Evolutionary conservation across 2,113 vertebrate genomes (phyloP), one percentile per base, ranked within the genome.

Genomic region (Pseudolaguvia tuberculata): DNA sequence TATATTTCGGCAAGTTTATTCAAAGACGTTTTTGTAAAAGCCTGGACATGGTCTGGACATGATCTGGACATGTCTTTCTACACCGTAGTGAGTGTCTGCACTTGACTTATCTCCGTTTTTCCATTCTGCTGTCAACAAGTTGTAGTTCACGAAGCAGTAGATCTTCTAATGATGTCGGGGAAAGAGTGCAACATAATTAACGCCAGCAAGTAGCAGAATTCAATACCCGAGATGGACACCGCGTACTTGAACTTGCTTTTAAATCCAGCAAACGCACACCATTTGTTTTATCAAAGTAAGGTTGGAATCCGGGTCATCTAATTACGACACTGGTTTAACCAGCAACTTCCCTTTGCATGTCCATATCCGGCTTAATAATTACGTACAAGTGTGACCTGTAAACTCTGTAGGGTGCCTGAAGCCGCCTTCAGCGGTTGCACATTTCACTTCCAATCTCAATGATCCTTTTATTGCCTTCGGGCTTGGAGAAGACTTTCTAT

Each of bases 111-210:
- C 5, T 42, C 39, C 6, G 47, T 62, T 18, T 21, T 78, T 78
- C 47, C 63, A 2, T 27, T 72, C 73, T 57, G 61, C 73, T 75
- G 76, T 78, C 79, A 78, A 72, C 55, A 72, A 57, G 52, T 39
- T 75, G 59, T 50, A 57, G 45, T 45, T 78, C 61, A 69, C 17
- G 21, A 42, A 62, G 48, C 68, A 72, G 21, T 72, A 63, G 78
- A 76, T 42, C 68, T 72, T 75, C 35, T 71, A 66, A 78, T 77
- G 42, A 35, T 45, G 27, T 52, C 48, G 20, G 56, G 42, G 31
- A 53, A 63, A 61, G n/a, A 69, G 68, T 69, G 55, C 70, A 78
- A 47, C 61, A 71, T 75, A 75, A 71, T 70, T 75, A 81, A 75
- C 72, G 56, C 72, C 8, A 53, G 18, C 76, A 62, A 65, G 31